Evolutionary conservation across 2,797 vertebrate genomes (phyloP).

Genomic region (Lepus townsendii): DNA sequence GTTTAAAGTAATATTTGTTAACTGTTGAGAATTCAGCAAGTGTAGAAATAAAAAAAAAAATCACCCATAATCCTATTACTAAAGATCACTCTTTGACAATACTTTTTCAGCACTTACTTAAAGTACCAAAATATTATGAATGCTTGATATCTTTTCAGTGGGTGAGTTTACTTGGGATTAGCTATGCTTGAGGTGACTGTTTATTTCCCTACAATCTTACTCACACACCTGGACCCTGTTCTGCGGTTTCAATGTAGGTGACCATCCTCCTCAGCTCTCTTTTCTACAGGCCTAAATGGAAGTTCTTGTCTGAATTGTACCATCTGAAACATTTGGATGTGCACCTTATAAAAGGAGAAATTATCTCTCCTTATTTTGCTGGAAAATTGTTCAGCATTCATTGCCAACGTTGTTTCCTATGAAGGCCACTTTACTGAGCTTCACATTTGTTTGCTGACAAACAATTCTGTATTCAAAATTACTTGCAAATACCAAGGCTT

Average conservation of each 20-base stretch:
- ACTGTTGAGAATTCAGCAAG: neutral
- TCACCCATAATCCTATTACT: neutral
- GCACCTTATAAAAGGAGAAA: conserved; percentile 18
- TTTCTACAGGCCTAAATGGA: neutral
- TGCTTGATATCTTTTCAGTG: neutral
- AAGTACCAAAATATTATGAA: neutral
- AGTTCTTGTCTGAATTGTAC: conserved; percentile 36
- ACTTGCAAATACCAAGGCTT: neutral
- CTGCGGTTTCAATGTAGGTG: neutral
- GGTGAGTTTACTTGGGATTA: neutral
- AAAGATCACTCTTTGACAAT: neutral
- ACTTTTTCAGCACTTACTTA: neutral
- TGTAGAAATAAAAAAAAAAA: neutral
- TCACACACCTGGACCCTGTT: neutral
- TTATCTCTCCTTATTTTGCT: conserved; percentile 28
- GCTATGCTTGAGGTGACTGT: neutral
- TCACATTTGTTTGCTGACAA: neutral
- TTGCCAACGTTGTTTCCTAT: conserved; percentile 1
- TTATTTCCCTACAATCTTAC: neutral
- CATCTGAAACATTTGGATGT: neutral
- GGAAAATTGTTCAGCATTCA: neutral
- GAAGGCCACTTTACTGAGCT: neutral
- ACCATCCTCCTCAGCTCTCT: neutral
- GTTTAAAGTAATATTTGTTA: neutral
- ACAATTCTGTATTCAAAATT: neutral